Base-by-base conservation (phyloP, 2,888 invertebrate species). In the Syrphus vitripennis region DNA sequence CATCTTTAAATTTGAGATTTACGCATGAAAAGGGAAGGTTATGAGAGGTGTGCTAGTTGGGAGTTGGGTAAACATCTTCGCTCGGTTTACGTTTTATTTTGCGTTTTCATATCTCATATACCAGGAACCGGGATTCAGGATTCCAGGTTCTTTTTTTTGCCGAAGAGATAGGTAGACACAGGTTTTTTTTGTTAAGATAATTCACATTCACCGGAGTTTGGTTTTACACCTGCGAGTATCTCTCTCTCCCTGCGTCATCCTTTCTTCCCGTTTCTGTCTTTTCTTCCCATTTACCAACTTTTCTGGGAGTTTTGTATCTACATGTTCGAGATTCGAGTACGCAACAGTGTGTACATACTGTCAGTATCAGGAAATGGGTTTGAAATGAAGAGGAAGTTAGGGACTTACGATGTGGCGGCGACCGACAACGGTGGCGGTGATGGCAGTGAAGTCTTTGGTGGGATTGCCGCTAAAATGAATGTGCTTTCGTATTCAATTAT, bases 401-500 rank as follows among this genome's bases (percentile, higher is more conserved):
- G 10, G 19, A 29, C 26, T 63, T 0, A 42, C 16, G 29, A 19
- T 57, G 10, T 34, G 31, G 55, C 3, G 10, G 16, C 2, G 48
- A 12, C 1, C 4, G 12, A 4, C 3, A 34, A 9, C 31, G 21
- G 4, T 5, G 14, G 50, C 1, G 6, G 50, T 4, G 14, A 14
- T 14, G 34, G 21, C 12, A 5, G 6, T 2, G 16, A 19, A 12
- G 31, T 4, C 34, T 19, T 19, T 34, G 16, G 26, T 40, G 21
- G 37, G 16, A 37, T 61, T 61, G 40, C 21, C 24, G 37, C 40
- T 40, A 37, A 21, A 40, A 61, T 37, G 37, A 61, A 61, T 42
- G 63, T 26, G 63, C 42, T 63, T 63, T 63, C 63, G 63, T 19
- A 63, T 63, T 63, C 63, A 63, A 63, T 45, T 63, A 63, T 63